phyloP scores from a whole-genome alignment of 2,888 invertebrate genomes.

The Metallyticus violacea region DNA sequence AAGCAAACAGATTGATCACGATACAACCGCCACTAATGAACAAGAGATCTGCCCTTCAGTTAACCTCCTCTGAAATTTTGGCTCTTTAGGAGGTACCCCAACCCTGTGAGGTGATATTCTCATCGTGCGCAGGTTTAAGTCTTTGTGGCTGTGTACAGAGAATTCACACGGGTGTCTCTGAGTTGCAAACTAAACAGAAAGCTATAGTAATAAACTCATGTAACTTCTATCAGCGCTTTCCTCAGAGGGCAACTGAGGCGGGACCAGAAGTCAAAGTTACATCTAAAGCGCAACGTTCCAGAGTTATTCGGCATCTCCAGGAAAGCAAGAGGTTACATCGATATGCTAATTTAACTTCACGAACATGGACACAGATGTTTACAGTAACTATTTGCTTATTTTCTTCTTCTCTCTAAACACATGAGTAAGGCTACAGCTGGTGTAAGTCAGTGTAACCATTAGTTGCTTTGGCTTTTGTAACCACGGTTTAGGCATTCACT shows the following conservation, averaged over 20 bases:
- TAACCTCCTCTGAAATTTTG: neutral
- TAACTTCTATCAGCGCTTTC: too few relatives aligned
- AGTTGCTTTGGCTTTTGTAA: too few relatives aligned
- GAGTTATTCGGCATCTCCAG: neutral
- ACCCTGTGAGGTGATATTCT: neutral
- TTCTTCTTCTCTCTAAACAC: too few relatives aligned
- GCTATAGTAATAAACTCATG: neutral
- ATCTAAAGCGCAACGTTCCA: neutral
- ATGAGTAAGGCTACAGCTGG: too few relatives aligned
- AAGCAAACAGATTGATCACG: neutral
- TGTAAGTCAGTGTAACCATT: too few relatives aligned
- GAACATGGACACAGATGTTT: too few relatives aligned
- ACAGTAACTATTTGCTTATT: too few relatives aligned
- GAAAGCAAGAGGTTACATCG: neutral
- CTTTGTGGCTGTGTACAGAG: neutral
- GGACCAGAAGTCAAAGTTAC: neutral
- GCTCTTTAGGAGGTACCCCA: neutral
- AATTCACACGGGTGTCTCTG: neutral
- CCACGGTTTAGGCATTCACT: too few relatives aligned
- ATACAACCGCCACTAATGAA: neutral
- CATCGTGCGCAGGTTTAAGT: neutral
- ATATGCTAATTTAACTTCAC: too few relatives aligned
- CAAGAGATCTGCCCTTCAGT: neutral
- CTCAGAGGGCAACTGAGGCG: too few relatives aligned
- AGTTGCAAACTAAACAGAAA: neutral